Evolutionary conservation across 2,888 invertebrate species (phyloP), one percentile per base, ranked within the genome.

Genomic region (Bedellia somnulentella): DNA sequence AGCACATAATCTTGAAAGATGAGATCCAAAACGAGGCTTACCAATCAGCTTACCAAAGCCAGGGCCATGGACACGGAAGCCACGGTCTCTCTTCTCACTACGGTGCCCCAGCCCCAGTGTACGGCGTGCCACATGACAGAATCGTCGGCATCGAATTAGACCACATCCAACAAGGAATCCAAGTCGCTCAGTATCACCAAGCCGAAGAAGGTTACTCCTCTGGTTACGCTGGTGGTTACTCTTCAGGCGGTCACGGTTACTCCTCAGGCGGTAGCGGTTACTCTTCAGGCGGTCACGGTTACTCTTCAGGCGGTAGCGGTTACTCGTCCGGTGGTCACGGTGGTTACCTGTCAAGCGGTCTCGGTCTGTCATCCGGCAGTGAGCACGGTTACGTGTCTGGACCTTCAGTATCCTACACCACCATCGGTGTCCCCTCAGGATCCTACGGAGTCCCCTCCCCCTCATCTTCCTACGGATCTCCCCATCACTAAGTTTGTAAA

Each of bases 81-180:
- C 79, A 80, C 39, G 75, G 73, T 2, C 62, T 81, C 41, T 85
- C 86, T 9, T 84, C 85, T 23, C 70, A 81, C 35, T 87, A 87
- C 57, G 86, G 87, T 13, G 76, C 78, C 28, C 88, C 88, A 25
- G 81, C 83, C 18, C 78, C 85, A 4, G 77, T 78, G 24, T 86
- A 86, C 58, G 87, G 87, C 37, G 86, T 80, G 1, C 86, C 86
- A 31, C 45, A 39, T 28, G 76, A 80, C 28, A 81, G 84, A 40
- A 86, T 91, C 37, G 89, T 89, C 35, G 91, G 90, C 35, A 85
- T 91, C 48, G 89, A 90, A 60, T 80, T 91, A 35, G 91, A 89
- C 50, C 88, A 88, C 38, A 83, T 90, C 47, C 87, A 89, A 52
- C 90, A 90, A 50, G 90, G 88, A 39, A 86, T 91, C 60, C 90